Percentiles rank a stretch among this genome's conserved stretches.
Conservation (phyloP, 2,888 invertebrate genomes). For the Harpalus rubripes region DNA sequence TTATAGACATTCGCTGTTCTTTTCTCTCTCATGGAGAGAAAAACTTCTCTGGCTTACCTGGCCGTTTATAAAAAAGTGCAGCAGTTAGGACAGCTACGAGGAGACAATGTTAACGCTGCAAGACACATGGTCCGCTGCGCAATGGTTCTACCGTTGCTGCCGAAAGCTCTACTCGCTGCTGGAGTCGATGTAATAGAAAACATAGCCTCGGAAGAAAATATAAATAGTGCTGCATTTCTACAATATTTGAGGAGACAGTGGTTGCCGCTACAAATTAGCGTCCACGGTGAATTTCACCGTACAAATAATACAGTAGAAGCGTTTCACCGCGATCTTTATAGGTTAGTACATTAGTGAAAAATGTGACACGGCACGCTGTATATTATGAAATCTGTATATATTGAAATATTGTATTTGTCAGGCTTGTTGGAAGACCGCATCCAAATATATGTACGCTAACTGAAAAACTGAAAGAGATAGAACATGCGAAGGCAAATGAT, state of each 20-base stretch:
- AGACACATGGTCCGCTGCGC: background rate
- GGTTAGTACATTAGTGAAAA: background rate
- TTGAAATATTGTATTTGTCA: too few relatives aligned
- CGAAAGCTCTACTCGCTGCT: background rate
- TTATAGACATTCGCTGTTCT: too few relatives aligned
- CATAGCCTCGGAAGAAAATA: background rate
- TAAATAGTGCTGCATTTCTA: background rate
- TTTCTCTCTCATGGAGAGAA: too few relatives aligned
- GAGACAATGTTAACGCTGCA: too few relatives aligned
- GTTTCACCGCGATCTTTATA: background rate
- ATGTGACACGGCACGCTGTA: background rate
- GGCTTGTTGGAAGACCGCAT: too few relatives aligned
- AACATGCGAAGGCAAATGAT: too few relatives aligned
- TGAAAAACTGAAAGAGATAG: too few relatives aligned
- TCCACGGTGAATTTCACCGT: background rate
- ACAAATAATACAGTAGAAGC: constrained; percentile 1
- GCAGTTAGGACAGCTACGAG: background rate
- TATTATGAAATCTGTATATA: too few relatives aligned
- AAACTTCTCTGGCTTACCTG: too few relatives aligned
- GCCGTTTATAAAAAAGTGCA: too few relatives aligned
- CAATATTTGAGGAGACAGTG: background rate
- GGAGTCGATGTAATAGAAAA: background rate
- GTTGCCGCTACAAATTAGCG: background rate
- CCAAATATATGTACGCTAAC: too few relatives aligned
- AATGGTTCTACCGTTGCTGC: constrained; percentile 2